Evolutionary conservation across 2,797 vertebrate genomes (phyloP).

Genomic region (Hyperoplus immaculatus): DNA sequence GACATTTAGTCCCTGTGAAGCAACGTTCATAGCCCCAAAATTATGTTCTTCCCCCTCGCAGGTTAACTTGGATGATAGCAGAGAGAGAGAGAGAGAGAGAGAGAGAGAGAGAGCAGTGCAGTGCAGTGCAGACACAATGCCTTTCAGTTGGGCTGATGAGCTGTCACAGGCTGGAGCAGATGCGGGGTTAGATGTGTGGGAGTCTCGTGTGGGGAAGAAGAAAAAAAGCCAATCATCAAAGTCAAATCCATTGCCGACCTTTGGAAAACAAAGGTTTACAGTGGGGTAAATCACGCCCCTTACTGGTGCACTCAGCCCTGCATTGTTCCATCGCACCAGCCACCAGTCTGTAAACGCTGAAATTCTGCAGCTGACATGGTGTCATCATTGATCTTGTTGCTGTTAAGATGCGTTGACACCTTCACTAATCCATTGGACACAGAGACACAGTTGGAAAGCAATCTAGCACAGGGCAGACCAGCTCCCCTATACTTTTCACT

Average conservation of each 20-base stretch:
- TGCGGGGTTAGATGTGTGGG: conserved; percentile 17
- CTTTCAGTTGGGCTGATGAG: conserved; percentile 38
- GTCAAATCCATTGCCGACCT: background rate
- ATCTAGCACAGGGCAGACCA: conserved; percentile 61
- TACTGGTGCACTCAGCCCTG: conserved; percentile 32
- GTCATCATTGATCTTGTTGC: conserved; percentile 74
- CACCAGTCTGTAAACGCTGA: conserved; percentile 19
- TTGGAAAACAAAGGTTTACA: conserved; percentile 31
- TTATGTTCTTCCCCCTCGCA: conserved; percentile 27
- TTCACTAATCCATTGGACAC: conserved; percentile 80
- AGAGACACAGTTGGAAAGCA: conserved; percentile 61
- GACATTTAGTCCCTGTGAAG: conserved; percentile 49
- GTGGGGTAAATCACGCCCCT: background rate
- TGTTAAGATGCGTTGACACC: conserved; percentile 76
- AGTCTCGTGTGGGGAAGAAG: background rate
- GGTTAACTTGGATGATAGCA: conserved; percentile 5
- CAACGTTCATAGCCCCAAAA: conserved; percentile 55
- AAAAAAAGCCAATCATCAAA: conserved; percentile 5
- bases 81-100: background rate
- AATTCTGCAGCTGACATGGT: conserved; percentile 67
- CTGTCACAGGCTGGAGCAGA: conserved; percentile 21
- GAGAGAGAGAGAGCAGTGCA: conserved; percentile 1
- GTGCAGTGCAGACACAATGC: background rate
- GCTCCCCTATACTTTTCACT: conserved; percentile 33
- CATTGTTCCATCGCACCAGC: conserved; percentile 24